Percentiles rank a stretch among this genome's conserved stretches.
Evolutionary conservation across 2,888 invertebrate genomes (phyloP).

Genomic region (Tortricodes alternella): DNA sequence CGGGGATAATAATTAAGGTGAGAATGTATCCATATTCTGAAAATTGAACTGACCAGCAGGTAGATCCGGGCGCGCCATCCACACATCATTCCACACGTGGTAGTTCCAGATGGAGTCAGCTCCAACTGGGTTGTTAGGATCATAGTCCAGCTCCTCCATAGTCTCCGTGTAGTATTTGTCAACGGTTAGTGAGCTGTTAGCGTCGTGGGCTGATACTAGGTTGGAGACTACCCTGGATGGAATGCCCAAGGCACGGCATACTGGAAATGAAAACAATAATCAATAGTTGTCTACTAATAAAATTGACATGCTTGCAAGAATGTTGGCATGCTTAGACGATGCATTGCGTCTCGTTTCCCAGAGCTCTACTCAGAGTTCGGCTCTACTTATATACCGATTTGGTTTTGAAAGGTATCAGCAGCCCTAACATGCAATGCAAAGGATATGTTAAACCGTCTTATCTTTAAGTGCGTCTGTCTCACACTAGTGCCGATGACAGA

Average conservation of each 20-base stretch:
- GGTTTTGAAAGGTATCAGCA: too few relatives aligned
- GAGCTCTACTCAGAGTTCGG: too few relatives aligned
- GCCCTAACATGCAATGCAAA: too few relatives aligned
- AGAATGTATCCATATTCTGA: too few relatives aligned
- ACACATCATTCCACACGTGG: slow-evolving; percentile 94
- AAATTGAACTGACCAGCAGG: slow-evolving; percentile 75
- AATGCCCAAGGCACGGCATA: slow-evolving; percentile 90
- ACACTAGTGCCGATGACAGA: too few relatives aligned
- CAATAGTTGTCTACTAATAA: neutral
- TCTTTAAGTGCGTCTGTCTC: too few relatives aligned
- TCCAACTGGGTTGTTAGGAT: slow-evolving; percentile 85
- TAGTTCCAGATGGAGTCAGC: slow-evolving; percentile 94
- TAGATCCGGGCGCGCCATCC: slow-evolving; percentile 92
- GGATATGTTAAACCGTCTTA: too few relatives aligned
- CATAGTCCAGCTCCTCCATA: slow-evolving; percentile 85
- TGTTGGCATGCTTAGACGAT: too few relatives aligned
- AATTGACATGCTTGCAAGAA: too few relatives aligned
- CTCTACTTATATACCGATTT: too few relatives aligned
- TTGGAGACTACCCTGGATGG: slow-evolving; percentile 92
- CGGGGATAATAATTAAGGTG: too few relatives aligned
- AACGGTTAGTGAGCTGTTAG: slow-evolving; percentile 89
- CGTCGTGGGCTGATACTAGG: slow-evolving; percentile 92
- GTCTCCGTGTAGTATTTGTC: slow-evolving; percentile 88
- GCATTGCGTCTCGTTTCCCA: too few relatives aligned
- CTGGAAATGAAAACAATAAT: slow-evolving; percentile 56